Evolutionary conservation across 2,797 vertebrate genomes (phyloP).

Genomic region (Malacoraja senta): DNA sequence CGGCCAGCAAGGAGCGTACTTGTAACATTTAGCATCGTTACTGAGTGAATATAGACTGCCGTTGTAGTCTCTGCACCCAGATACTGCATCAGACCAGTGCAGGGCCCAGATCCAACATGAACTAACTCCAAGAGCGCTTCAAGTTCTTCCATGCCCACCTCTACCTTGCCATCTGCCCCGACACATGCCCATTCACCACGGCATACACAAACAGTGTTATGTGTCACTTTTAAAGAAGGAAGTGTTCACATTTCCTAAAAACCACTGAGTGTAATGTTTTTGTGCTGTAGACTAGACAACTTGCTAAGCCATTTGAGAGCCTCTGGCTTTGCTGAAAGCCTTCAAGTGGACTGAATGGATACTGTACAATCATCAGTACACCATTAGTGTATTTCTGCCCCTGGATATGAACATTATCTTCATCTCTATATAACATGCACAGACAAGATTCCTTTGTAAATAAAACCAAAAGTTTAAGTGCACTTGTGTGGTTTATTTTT

Average conservation of each 20-base stretch:
- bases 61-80: not conserved
- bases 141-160: not conserved
- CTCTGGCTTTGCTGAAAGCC: slow-evolving; percentile 41
- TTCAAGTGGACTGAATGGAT: slow-evolving; percentile 60
- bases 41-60: not conserved
- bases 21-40: not conserved
- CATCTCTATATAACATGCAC: slow-evolving; percentile 55
- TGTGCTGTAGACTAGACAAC: slow-evolving; percentile 47
- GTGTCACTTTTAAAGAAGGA: slow-evolving; percentile 50
- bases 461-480: slow-evolving; percentile 74
- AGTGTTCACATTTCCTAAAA: slow-evolving; percentile 49
- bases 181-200: slow-evolving; percentile 34
- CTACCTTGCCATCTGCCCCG: slow-evolving; percentile 38
- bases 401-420: slow-evolving; percentile 53
- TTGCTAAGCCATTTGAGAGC: slow-evolving; percentile 43
- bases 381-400: slow-evolving; percentile 62
- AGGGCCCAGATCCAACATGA: slow-evolving; percentile 25
- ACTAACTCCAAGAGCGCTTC: slow-evolving; percentile 21
- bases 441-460: slow-evolving; percentile 72
- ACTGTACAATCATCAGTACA: slow-evolving; percentile 66
- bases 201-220: slow-evolving; percentile 39
- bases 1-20: not conserved
- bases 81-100: not conserved
- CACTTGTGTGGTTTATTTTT: slow-evolving; percentile 46
- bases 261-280: slow-evolving; percentile 48